Conservation (phyloP, 2,797 vertebrate genomes). For the Rhinoraja longicauda region DNA sequence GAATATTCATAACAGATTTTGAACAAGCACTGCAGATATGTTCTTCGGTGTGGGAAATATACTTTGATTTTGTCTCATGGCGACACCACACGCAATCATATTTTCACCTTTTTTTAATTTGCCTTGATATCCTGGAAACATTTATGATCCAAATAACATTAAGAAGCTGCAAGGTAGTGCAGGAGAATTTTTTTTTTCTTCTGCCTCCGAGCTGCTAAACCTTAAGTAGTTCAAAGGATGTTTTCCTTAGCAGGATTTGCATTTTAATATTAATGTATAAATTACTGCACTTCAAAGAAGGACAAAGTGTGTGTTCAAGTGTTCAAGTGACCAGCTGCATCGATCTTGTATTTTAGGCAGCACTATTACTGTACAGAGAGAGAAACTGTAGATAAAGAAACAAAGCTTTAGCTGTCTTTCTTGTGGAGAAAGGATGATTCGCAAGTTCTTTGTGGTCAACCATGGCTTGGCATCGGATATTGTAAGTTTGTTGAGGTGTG, state of each 20-base stretch:
- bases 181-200: not conserved
- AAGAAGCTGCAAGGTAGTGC: slow-evolving; percentile 13
- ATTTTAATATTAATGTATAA: slow-evolving; percentile 34
- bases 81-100: not conserved
- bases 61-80: not conserved
- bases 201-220: not conserved
- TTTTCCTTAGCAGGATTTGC: not conserved
- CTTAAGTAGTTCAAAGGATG: slow-evolving; percentile 22
- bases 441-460: too few relatives aligned
- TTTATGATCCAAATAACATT: not conserved
- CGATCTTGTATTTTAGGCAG: not conserved
- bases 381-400: not conserved
- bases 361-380: not conserved
- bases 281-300: slow-evolving; percentile 24
- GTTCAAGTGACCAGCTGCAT: not conserved
- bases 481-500: not conserved
- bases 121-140: not conserved
- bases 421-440: not conserved
- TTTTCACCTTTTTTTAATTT: not conserved
- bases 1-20: not conserved
- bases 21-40: not conserved
- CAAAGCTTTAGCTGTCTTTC: not conserved
- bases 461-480: not conserved
- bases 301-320: not conserved
- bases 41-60: too few relatives aligned